Base-by-base conservation (phyloP, 2,113 vertebrate genomes). In the Cebidichthys violaceus region DNA sequence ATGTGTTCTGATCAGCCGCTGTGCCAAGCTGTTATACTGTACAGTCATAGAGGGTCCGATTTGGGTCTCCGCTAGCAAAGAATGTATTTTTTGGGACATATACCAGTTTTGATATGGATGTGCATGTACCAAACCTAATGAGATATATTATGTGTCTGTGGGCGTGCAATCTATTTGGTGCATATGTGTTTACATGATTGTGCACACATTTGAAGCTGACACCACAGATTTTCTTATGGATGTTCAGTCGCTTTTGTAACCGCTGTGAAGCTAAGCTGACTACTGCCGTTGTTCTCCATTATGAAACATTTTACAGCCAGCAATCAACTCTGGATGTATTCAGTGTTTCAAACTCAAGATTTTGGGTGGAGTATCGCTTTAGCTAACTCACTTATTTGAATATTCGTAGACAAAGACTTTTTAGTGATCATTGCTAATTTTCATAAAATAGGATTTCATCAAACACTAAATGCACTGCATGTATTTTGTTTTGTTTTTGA, bases 331-430 rank as follows among this genome's bases (percentile, higher is more conserved):
- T 27, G 27, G 27, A 45, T 70, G 11, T 27, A 2, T 10, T 64
- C 22, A 59, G 50, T 22, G 18, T 55, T 50, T 75, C 33, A 68
- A 22, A 31, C 15, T 52, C 2, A 18, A 31, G 9, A 39, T 59
- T 75, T 69, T 39, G 24, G 22, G n/a, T 54, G 54, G 27, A 69
- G 43, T 55, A 69, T 69, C 14, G 39, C 39, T 55, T 35, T 9
- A 57, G 4, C 35, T 47, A 27, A 39, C 24, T 50, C 3, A 22
- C 5, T 64, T 41, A 27, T 66, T 45, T 55, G 1, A 72, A 24
- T 47, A 55, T 54, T 39, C 4, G 59, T 33, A n/a, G 15, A 72
- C 43, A 39, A 6, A 70, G 22, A 75, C 13, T 20, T 65, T 45
- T 60, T 45, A 43, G 41, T 27, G 31, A 75, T 70, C 24, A 50